Percentiles rank a stretch among this genome's conserved stretches.
phyloP scores from a whole-genome alignment of 2,797 vertebrate genomes.

The Gymnothorax javanicus region DNA sequence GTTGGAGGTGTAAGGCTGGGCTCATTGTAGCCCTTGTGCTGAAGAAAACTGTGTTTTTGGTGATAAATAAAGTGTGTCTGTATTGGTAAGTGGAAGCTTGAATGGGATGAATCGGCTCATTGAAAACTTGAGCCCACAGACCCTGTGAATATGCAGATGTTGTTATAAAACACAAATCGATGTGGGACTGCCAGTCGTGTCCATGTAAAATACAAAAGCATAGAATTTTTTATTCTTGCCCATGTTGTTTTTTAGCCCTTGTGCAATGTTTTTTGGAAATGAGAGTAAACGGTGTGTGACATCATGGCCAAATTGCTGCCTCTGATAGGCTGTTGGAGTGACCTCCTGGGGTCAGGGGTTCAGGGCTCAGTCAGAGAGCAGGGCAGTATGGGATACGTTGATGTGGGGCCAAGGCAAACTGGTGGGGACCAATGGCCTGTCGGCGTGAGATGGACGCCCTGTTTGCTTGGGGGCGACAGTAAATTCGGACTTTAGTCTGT shows the following conservation, averaged over 20 bases:
- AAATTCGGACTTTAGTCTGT: too few relatives aligned
- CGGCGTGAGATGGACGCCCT: not conserved
- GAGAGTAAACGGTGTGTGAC: not conserved
- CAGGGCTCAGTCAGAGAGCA: not conserved
- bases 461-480: not conserved
- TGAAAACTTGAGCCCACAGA: not conserved
- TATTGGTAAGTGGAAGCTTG: too few relatives aligned
- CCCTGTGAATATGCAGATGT: too few relatives aligned
- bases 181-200: not conserved
- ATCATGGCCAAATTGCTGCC: too few relatives aligned
- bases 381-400: not conserved
- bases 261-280: not conserved
- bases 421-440: slow-evolving; percentile 30
- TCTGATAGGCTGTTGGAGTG: not conserved
- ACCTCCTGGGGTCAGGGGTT: not conserved
- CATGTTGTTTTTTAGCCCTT: not conserved
- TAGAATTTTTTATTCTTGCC: too few relatives aligned
- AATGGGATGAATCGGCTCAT: too few relatives aligned
- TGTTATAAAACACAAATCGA: not conserved
- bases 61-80: too few relatives aligned
- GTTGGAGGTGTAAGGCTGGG: too few relatives aligned
- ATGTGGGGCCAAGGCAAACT: slow-evolving; percentile 10
- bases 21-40: too few relatives aligned
- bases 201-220: too few relatives aligned
- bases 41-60: too few relatives aligned